Evolutionary conservation across 2,113 vertebrate species (phyloP).

Genomic region (Aegotheles bennettii): DNA sequence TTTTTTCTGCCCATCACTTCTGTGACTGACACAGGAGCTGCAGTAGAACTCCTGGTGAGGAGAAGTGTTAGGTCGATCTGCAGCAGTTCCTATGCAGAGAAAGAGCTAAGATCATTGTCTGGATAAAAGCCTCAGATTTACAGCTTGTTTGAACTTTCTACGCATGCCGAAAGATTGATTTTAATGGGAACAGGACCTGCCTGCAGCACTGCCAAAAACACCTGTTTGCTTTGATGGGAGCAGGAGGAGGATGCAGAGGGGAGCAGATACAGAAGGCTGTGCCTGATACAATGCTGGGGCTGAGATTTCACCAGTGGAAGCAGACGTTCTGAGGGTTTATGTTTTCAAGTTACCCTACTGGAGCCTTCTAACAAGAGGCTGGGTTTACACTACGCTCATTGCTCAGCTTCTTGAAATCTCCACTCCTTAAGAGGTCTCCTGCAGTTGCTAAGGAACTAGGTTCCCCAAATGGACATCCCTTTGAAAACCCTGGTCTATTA

Average conservation of each 20-base stretch:
- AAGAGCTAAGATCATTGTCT: neutral
- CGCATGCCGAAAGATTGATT: neutral
- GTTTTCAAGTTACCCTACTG: neutral
- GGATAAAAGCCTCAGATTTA: neutral
- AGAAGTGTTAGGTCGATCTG: neutral
- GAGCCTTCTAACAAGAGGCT: neutral
- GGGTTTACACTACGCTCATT: neutral
- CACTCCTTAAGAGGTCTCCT: neutral
- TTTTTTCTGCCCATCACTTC: neutral
- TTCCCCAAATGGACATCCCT: neutral
- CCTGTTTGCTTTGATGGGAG: neutral
- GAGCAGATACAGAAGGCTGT: neutral
- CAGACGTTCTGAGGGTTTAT: neutral
- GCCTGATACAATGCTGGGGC: neutral
- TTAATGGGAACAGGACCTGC: neutral
- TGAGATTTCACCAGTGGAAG: neutral
- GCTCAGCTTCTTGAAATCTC: neutral
- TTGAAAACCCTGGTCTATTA: slow-evolving; percentile 5
- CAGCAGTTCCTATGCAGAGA: neutral
- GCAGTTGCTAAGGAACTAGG: slow-evolving; percentile 30
- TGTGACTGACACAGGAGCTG: neutral
- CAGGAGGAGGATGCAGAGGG: neutral
- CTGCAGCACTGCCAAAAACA: neutral
- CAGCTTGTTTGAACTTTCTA: slow-evolving; percentile 7
- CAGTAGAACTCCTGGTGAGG: neutral